These are phyloP conservation scores for Parnassius orleans DNA, from an alignment of 2,888 invertebrate species.

Conservation along the genomic window DNA sequence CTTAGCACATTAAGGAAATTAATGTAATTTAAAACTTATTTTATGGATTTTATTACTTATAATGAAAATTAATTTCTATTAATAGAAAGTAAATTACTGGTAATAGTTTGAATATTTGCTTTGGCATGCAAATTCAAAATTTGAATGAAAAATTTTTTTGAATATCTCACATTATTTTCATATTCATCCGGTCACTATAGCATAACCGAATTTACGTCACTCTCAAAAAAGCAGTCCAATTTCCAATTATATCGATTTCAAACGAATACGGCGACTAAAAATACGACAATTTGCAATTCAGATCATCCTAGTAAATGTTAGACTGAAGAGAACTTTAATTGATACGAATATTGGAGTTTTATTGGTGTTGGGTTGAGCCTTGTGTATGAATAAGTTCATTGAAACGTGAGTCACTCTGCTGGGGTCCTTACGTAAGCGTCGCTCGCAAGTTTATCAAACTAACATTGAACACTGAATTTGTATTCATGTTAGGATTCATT, in stretches of 20 bases:
- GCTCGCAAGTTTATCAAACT: conserved; percentile 11
- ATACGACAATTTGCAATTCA: conserved; percentile 66
- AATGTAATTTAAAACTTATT: too few species aligned
- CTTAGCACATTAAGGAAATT: too few species aligned
- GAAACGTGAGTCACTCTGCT: conserved; percentile 8
- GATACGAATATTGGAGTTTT: conserved; percentile 53
- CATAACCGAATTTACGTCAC: not conserved
- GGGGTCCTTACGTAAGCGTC: conserved; percentile 4
- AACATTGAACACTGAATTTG: conserved; percentile 16
- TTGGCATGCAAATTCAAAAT: too few species aligned
- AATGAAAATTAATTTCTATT: too few species aligned
- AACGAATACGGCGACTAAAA: conserved; percentile 45
- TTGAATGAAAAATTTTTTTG: too few species aligned
- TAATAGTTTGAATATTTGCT: too few species aligned
- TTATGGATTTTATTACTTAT: too few species aligned
- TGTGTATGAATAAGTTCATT: conserved; percentile 29
- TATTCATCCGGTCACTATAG: too few species aligned
- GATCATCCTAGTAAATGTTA: conserved; percentile 52
- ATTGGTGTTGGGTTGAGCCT: conserved; percentile 29
- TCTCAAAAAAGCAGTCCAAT: conserved; percentile 38
- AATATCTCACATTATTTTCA: too few species aligned
- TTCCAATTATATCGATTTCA: conserved; percentile 58
- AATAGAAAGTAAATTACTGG: too few species aligned
- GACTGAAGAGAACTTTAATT: conserved; percentile 62
- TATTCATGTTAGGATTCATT: conserved; percentile 14